Conservation (phyloP, 2,113 vertebrate genomes). For the Mesembrinibis cayennensis region DNA sequence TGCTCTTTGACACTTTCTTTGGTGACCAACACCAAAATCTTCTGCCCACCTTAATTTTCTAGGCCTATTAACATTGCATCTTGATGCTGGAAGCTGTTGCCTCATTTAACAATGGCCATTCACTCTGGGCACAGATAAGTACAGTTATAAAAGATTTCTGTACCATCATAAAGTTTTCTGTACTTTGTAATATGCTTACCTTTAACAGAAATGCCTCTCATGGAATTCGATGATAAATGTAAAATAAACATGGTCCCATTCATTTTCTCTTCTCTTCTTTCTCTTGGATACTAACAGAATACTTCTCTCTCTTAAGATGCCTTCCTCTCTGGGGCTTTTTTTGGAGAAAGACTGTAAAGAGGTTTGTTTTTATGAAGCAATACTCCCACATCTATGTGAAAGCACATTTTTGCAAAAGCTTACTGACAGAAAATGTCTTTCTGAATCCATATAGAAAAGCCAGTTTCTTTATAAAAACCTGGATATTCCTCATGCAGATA, state of each 20-base stretch:
- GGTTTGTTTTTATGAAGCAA: not conserved
- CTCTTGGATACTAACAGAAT: not conserved
- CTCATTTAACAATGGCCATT: not conserved
- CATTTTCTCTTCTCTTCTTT: not conserved
- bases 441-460: not conserved
- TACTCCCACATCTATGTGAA: not conserved
- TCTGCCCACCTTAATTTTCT: not conserved
- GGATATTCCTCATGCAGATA: not conserved
- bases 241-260: not conserved
- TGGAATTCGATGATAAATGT: not conserved
- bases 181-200: not conserved
- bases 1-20: not conserved
- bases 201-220: not conserved
- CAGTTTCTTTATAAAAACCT: not conserved
- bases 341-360: not conserved
- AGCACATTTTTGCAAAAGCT: not conserved
- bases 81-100: not conserved
- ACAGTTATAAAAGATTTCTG: not conserved
- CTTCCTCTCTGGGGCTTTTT: not conserved
- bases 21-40: not conserved
- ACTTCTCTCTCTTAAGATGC: not conserved
- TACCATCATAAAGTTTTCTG: not conserved
- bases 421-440: not conserved
- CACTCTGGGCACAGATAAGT: not conserved
- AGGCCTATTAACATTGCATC: not conserved